phyloP scores from a whole-genome alignment of 2,113 vertebrate genomes.

The Onychostoma macrolepis region DNA sequence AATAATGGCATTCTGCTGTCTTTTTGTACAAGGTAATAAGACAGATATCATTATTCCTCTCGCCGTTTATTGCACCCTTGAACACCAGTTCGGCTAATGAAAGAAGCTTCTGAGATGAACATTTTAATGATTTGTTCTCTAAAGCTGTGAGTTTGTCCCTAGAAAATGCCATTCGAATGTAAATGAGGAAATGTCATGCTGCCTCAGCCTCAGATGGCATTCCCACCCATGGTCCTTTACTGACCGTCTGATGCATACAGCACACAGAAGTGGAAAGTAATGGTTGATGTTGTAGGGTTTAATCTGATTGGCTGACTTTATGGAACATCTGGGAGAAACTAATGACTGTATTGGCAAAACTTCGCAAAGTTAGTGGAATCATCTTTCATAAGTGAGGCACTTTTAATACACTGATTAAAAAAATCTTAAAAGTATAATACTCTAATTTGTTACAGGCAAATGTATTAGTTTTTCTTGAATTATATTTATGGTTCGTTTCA shows the following conservation, averaged over 20 bases:
- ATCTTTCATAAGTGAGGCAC: not conserved
- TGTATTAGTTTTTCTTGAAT: not conserved
- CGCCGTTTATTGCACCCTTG: not conserved
- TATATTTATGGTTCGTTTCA: not conserved
- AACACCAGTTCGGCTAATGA: not conserved
- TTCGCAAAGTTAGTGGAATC: not conserved
- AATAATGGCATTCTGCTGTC: not conserved
- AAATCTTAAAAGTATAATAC: too few species aligned
- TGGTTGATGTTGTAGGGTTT: not conserved
- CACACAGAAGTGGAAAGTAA: not conserved
- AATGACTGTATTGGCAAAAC: not conserved
- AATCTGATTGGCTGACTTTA: not conserved
- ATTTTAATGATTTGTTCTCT: conserved; percentile 9
- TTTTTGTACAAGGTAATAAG: not conserved
- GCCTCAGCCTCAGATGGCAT: not conserved
- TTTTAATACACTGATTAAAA: not conserved
- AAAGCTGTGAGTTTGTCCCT: not conserved
- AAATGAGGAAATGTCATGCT: not conserved
- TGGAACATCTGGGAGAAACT: not conserved
- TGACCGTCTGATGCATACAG: not conserved
- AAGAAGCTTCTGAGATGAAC: not conserved
- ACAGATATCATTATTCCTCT: conserved; percentile 18
- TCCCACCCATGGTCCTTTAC: not conserved
- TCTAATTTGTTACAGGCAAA: not conserved
- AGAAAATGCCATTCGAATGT: not conserved